Evolutionary conservation across 2,888 invertebrate species (phyloP).

Genomic region (Yponomeuta plumbellus): DNA sequence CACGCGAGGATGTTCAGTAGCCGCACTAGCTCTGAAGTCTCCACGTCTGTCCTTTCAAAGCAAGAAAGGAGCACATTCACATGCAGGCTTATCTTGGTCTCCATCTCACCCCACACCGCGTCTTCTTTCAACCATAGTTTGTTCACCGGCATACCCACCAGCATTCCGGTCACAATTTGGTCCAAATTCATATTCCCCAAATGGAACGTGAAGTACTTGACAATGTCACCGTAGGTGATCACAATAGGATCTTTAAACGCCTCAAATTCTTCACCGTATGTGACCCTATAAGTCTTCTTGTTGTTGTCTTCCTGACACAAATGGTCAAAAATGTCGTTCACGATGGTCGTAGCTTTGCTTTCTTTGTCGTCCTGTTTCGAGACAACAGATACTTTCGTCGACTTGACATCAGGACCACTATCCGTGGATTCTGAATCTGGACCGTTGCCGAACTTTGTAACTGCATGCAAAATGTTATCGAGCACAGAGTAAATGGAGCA

Average conservation of each 20-base stretch:
- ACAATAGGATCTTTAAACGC: conserved; percentile 50
- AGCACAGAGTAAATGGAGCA: conserved; percentile 52
- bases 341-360: conserved; percentile 44
- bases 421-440: neutral
- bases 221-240: conserved; percentile 53
- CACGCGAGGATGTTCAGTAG: conserved; percentile 57
- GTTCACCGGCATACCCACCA: conserved; percentile 53
- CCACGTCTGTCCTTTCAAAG: conserved; percentile 56
- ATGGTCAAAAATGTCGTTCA: conserved; percentile 47
- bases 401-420: neutral
- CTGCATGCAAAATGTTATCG: conserved; percentile 49
- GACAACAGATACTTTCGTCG: neutral
- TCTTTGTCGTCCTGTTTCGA: neutral
- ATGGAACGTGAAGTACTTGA: conserved; percentile 55
- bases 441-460: conserved; percentile 28
- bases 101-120: conserved; percentile 37
- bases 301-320: conserved; percentile 44
- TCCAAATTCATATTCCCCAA: conserved; percentile 55
- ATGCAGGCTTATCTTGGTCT: conserved; percentile 62
- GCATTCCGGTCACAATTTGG: conserved; percentile 43
- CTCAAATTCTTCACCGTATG: conserved; percentile 60
- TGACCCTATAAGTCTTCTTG: conserved; percentile 50
- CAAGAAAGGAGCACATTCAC: conserved; percentile 57
- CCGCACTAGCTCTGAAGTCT: conserved; percentile 53
- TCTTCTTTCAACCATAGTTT: conserved; percentile 46